Evolutionary conservation across 2,797 vertebrate species (phyloP).

Genomic region (Alcedo atthis): DNA sequence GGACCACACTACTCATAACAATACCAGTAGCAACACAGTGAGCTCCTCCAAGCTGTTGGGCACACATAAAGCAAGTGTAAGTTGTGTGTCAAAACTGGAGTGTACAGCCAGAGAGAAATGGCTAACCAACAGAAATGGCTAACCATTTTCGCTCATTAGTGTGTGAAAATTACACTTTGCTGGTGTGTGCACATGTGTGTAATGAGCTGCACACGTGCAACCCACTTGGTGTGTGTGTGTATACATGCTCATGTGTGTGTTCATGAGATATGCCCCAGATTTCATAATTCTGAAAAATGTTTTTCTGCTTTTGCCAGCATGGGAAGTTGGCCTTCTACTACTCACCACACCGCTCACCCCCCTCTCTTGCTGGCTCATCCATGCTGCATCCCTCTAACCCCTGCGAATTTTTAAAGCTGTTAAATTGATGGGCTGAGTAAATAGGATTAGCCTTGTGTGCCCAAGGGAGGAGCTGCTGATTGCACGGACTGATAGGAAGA

Average conservation of each 20-base stretch:
- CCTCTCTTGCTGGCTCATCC: neutral
- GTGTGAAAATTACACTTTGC: neutral
- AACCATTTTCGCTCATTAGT: too few relatives aligned
- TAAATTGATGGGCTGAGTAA: slow-evolving; percentile 82
- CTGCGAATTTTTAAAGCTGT: slow-evolving; percentile 77
- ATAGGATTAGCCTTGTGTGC: slow-evolving; percentile 81
- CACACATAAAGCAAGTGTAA: rapidly evolving
- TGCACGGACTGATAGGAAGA: slow-evolving; percentile 70
- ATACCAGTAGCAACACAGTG: rapidly evolving
- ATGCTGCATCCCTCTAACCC: slow-evolving; percentile 70
- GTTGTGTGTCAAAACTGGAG: neutral
- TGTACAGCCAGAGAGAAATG: neutral
- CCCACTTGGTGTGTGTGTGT: neutral
- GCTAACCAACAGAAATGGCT: neutral
- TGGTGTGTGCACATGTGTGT: neutral
- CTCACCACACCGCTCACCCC: slow-evolving; percentile 43
- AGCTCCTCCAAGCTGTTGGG: neutral
- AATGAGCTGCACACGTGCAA: neutral
- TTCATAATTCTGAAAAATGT: neutral
- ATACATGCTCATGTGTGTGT: too few relatives aligned
- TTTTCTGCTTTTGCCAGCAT: slow-evolving; percentile 7
- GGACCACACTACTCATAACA: rapidly evolving
- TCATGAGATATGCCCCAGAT: neutral
- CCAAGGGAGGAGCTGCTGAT: slow-evolving; percentile 60
- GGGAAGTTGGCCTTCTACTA: slow-evolving; percentile 36